phyloP scores from a whole-genome alignment of 2,113 vertebrate species.

The Okapia johnstoni region DNA sequence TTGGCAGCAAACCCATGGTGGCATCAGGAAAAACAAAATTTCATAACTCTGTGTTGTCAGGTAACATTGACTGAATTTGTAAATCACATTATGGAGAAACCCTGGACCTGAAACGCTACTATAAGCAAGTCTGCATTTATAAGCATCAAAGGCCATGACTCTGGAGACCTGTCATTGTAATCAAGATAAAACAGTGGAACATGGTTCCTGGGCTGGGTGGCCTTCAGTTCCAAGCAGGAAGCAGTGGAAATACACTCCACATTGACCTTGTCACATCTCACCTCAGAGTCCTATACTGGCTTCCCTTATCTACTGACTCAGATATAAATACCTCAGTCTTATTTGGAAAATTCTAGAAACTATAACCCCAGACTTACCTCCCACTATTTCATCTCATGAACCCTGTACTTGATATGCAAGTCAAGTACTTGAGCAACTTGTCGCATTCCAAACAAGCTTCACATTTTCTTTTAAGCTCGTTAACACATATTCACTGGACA shows the following conservation, averaged over 20 bases:
- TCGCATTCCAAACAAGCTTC: background rate
- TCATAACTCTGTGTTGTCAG: background rate
- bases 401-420: background rate
- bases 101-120: background rate
- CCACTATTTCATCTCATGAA: background rate
- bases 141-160: background rate
- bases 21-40: background rate
- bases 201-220: background rate
- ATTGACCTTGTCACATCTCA: background rate
- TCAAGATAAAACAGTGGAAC: background rate
- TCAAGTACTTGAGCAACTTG: background rate
- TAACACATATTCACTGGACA: background rate
- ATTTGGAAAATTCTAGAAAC: background rate
- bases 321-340: background rate
- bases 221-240: background rate
- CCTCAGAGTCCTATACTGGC: background rate
- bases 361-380: background rate
- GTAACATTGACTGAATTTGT: background rate
- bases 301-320: background rate
- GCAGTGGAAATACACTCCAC: background rate
- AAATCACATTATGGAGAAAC: background rate
- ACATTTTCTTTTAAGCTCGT: background rate
- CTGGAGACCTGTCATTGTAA: background rate
- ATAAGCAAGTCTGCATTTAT: background rate
- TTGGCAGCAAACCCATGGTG: background rate